These are phyloP conservation scores for Sarcophaga bullata DNA, from an alignment of 1,140 invertebrate species.

Conservation along the genomic window DNA sequence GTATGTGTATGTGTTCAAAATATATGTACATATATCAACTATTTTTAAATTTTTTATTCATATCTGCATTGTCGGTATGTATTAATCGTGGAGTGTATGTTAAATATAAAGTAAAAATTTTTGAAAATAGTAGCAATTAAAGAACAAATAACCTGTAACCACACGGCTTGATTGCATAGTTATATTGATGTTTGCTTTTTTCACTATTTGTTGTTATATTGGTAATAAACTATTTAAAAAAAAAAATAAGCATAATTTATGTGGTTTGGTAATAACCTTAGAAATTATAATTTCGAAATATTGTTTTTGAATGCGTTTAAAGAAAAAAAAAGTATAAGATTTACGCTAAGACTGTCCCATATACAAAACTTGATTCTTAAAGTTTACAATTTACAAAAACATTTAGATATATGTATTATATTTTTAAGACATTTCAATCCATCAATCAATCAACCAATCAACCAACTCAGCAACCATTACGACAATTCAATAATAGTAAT, in stretches of 20 bases:
- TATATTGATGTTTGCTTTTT: slow-evolving; percentile 5
- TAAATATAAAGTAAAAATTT: no score
- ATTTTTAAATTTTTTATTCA: no score
- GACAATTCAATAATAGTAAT: slow-evolving; percentile 64
- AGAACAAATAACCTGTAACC: neutral
- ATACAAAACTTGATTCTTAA: slow-evolving; percentile 37
- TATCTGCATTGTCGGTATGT: no score
- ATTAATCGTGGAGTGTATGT: no score
- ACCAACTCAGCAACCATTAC: slow-evolving; percentile 66
- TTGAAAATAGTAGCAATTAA: no score
- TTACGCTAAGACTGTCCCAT: slow-evolving; percentile 40
- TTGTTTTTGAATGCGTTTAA: slow-evolving; percentile 29
- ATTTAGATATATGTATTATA: slow-evolving; percentile 41
- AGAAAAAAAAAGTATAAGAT: slow-evolving; percentile 25
- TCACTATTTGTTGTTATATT: neutral
- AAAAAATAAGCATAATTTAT: slow-evolving; percentile 8
- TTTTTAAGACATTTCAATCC: slow-evolving; percentile 52
- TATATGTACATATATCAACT: no score
- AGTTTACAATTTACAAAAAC: slow-evolving; percentile 44
- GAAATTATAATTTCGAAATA: neutral
- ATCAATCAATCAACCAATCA: slow-evolving; percentile 59
- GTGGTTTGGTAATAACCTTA: neutral
- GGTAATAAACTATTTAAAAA: neutral
- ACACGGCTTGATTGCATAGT: neutral
- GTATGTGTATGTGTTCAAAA: no score